Base-by-base conservation (phyloP, 2,888 invertebrate genomes). In the Patella depressa region DNA sequence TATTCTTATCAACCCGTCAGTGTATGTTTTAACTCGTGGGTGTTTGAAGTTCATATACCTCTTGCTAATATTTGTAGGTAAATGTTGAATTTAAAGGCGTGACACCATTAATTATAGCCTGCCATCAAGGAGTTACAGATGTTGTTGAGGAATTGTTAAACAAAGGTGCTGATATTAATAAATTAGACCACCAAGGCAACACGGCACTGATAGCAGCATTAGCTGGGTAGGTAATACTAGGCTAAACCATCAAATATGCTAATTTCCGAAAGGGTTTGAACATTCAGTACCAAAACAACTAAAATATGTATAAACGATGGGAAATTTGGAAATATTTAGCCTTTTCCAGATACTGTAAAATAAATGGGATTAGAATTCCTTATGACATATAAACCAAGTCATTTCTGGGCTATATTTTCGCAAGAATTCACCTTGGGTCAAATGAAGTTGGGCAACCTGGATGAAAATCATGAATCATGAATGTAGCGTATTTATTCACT, bases 151-250 rank as follows among this genome's bases (percentile, higher is more conserved):
- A 82, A 5, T 78, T 87, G 19, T 76, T 86, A 15, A 76, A 78
- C 3, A 77, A 78, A 34, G 82, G 82, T 1, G 85, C 87, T 1
- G 74, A 82, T 65, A 78, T 80, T 2, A 77, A 85, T 70, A 59
- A 79, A 11, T 75, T 71, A 11, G 84, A 84, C 0, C 77, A 73
- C 0, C 81, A 85, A 11, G 84, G 83, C 1, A 82, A 82, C 75
- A 86, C 85, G 11, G 83, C 87, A 1, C 79, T 87, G 0, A 80
- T 84, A 71, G 83, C 83, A 14, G 84, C 86, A 9, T 53, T 85
- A 4, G 80, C 81, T 72, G 85, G 84, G 86, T 87, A 79, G 76
- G 76, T 45, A 29, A n/a, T 54, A 12, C 7, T 45, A 57, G 15
- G 24, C 9, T 24, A 45, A 45, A 45, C 9, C 45, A 45, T 9